Evolutionary conservation across 2,113 vertebrate genomes (phyloP).

Genomic region (Ciconia maguari): DNA sequence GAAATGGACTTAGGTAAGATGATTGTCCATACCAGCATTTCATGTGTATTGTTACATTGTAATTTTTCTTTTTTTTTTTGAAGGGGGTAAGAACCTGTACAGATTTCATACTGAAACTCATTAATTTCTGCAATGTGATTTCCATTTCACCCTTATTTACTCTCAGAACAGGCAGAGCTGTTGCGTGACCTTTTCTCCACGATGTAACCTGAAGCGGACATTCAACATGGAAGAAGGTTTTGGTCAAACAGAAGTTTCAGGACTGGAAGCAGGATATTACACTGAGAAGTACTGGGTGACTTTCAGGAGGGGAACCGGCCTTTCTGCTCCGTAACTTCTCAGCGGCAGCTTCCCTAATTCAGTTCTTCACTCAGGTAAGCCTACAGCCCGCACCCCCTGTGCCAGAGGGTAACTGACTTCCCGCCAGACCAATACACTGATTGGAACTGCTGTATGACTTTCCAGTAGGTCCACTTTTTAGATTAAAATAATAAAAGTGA

Average conservation of each 20-base stretch:
- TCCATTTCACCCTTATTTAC: neutral
- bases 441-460: neutral
- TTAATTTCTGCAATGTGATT: neutral
- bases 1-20: neutral
- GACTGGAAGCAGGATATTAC: neutral
- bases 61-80: neutral
- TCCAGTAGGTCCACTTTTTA: neutral
- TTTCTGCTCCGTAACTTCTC: neutral
- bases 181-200: neutral
- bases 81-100: neutral
- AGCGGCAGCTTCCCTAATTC: too few species aligned
- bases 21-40: neutral
- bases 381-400: too few species aligned
- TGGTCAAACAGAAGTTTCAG: neutral
- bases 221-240: neutral
- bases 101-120: neutral
- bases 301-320: neutral
- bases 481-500: neutral
- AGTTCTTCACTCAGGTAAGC: neutral
- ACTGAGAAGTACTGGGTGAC: neutral
- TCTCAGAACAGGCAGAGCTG: neutral
- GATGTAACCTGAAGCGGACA: neutral
- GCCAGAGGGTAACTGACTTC: neutral
- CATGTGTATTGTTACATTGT: too few species aligned
- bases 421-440: accelerated